phyloP scores from a whole-genome alignment of 2,888 invertebrate species.

The Tenthredo livida region DNA sequence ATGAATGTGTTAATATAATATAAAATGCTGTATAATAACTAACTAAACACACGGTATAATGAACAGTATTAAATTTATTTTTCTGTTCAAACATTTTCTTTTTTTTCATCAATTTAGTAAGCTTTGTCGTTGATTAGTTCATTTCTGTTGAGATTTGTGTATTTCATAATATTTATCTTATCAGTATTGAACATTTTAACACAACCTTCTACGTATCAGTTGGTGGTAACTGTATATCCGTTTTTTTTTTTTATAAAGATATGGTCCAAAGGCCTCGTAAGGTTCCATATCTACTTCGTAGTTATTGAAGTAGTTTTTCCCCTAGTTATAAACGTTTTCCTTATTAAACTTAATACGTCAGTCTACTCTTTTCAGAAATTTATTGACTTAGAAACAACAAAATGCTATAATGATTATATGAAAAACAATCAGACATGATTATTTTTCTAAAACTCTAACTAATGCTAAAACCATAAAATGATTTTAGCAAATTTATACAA shows the following conservation, averaged over 20 bases:
- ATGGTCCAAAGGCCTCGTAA: neutral
- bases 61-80: neutral
- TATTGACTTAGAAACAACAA: neutral
- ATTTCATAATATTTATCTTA: conserved; percentile 6
- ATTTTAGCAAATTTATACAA: neutral
- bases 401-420: neutral
- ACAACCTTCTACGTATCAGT: neutral
- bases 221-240: neutral
- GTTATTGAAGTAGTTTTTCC: neutral
- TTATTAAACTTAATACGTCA: neutral
- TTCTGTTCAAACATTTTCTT: neutral
- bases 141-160: neutral
- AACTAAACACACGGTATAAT: too few species aligned
- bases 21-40: neutral
- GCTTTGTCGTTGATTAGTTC: neutral
- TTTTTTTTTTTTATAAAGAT: neutral
- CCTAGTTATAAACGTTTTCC: neutral
- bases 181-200: neutral
- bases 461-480: neutral
- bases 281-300: neutral
- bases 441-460: neutral
- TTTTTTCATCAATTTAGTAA: neutral
- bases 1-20: neutral
- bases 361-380: neutral
- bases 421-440: neutral